A percentile compares a stretch with the other conserved stretches of the same genome.
phyloP scores from a whole-genome alignment of 1,140 invertebrate genomes.

The Drosophila tani region DNA sequence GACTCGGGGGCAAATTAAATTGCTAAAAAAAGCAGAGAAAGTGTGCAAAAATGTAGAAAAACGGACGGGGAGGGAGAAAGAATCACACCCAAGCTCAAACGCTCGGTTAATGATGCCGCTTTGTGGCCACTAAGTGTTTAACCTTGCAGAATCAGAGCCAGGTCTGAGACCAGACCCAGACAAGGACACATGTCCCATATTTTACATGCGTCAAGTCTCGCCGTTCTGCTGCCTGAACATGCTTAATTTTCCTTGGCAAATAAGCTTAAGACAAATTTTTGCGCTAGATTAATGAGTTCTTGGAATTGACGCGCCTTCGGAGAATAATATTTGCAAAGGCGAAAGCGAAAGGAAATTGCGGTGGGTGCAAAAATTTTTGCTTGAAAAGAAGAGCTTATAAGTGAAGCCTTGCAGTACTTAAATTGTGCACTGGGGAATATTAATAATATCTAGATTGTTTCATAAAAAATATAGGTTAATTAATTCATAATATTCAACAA shows the following conservation, averaged over 20 bases:
- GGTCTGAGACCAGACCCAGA: conserved; percentile 30
- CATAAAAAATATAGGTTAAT: no score
- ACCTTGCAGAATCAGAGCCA: conserved; percentile 60
- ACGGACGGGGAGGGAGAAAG: neutral
- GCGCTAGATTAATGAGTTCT: conserved; percentile 74
- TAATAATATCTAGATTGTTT: neutral
- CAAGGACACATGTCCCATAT: conserved; percentile 49
- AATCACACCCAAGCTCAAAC: conserved; percentile 16
- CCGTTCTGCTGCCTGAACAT: conserved; percentile 52
- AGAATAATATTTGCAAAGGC: conserved; percentile 42
- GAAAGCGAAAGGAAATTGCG: conserved; percentile 17
- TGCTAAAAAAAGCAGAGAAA: conserved; percentile 57
- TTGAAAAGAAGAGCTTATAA: conserved; percentile 3
- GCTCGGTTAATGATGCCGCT: conserved; percentile 71
- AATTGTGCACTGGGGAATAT: neutral
- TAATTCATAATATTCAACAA: no score
- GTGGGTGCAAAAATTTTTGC: neutral
- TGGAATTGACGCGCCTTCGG: conserved; percentile 29
- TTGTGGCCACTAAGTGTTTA: conserved; percentile 79
- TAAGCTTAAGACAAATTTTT: conserved; percentile 70
- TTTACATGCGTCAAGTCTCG: conserved; percentile 67
- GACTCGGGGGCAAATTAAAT: conserved; percentile 73
- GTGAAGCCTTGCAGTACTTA: neutral
- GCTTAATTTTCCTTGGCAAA: conserved; percentile 70
- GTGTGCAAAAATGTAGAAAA: conserved; percentile 1